A percentile compares a stretch with the other conserved stretches of the same genome.
phyloP scores from a whole-genome alignment of 2,797 vertebrate genomes.

The Spea hammondii region DNA sequence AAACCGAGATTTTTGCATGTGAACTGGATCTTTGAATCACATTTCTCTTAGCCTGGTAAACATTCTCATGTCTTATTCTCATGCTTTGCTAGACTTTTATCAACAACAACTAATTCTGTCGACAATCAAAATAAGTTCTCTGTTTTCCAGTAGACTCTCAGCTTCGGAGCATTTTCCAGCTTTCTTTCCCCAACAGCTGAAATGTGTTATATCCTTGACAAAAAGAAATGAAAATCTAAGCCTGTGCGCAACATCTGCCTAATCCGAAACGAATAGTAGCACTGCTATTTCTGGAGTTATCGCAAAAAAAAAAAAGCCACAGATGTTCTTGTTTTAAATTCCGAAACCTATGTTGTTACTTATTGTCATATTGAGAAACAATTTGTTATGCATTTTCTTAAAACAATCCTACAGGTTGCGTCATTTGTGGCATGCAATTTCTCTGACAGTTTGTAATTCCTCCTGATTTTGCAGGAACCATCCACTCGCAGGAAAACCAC shows the following conservation, averaged over 20 bases:
- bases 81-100: conserved; percentile 16
- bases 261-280: conserved; percentile 65
- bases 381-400: conserved; percentile 11
- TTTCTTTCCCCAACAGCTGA: conserved; percentile 57
- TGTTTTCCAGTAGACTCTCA: conserved; percentile 18
- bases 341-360: conserved; percentile 46
- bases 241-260: conserved; percentile 60
- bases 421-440: neutral
- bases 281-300: conserved; percentile 55
- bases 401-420: neutral
- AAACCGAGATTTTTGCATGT: neutral
- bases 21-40: conserved; percentile 9
- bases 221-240: conserved; percentile 62
- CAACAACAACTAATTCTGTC: conserved; percentile 17
- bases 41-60: conserved; percentile 31
- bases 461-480: too few species aligned
- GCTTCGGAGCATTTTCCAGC: conserved; percentile 45
- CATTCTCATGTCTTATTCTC: conserved; percentile 28
- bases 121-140: neutral
- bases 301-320: conserved; percentile 54
- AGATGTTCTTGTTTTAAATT: conserved; percentile 64
- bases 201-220: conserved; percentile 54
- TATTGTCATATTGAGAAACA: conserved; percentile 20
- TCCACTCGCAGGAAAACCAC: too few species aligned
- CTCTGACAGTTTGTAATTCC: too few species aligned